These are phyloP conservation scores for Chiridota heheva DNA, from an alignment of 35 echinoderm and acorn worm species.

Conservation along the genomic window DNA sequence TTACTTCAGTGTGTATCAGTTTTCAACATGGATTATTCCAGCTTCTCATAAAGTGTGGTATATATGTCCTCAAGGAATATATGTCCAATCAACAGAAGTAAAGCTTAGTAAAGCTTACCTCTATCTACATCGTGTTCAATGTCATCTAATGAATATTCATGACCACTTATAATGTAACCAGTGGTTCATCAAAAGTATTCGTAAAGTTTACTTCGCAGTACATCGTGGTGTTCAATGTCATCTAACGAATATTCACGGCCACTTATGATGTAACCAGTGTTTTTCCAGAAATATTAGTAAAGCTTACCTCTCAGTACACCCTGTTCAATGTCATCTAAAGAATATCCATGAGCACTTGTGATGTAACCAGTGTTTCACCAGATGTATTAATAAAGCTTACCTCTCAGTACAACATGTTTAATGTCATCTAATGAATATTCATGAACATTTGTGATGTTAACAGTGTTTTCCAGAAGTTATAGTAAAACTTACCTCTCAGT, in stretches of 20 bases:
- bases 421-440: constrained; percentile 72
- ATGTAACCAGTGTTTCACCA: constrained; percentile 51
- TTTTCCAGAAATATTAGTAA: constrained; percentile 64
- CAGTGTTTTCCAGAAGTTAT: constrained; percentile 39
- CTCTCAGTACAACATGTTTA: constrained; percentile 66
- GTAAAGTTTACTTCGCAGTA: constrained; percentile 56
- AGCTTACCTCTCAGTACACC: constrained; percentile 60
- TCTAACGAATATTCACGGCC: constrained; percentile 76
- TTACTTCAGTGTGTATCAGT: no score
- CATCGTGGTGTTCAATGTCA: constrained; percentile 91
- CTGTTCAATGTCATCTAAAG: constrained; percentile 79
- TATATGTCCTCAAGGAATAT: no score
- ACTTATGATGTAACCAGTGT: constrained; percentile 66
- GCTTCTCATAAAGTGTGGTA: no score
- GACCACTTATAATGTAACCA: constrained; percentile 59
- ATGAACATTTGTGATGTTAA: constrained; percentile 58
- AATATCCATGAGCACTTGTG: constrained; percentile 58
- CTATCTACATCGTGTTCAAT: constrained; percentile 74
- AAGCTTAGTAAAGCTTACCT: no score
- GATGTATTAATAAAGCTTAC: constrained; percentile 40
- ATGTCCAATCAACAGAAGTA: no score
- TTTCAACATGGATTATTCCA: no score
- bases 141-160: constrained; percentile 67
- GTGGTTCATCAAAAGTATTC: constrained; percentile 50
- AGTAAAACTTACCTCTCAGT: constrained; percentile 51